Evolutionary conservation across 2,113 vertebrate species (phyloP), one percentile per base, ranked within the genome.

Genomic region (Carassius gibelio): DNA sequence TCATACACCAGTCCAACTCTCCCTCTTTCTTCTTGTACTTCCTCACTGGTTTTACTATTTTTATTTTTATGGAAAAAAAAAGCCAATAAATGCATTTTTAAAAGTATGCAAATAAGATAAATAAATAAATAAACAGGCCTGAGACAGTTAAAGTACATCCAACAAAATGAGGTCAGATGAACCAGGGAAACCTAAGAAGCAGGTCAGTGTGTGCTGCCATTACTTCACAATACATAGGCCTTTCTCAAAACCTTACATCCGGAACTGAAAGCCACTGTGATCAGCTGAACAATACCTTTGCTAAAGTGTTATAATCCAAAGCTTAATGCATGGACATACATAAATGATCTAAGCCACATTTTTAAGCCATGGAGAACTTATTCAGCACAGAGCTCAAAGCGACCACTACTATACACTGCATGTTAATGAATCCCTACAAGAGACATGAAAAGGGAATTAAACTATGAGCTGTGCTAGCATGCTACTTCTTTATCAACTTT

Each of bases 351-450:
- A 21, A 62, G 36, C 36, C 57, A 23, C 23, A 23, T 23, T 34
- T 74, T 78, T 78, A 78, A 59, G 75, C 30, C 72, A 55, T 50
- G 7, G 72, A 75, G 45, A 45, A 10, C 13, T 75, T n/a, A 50
- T 75, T 75, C 21, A 74, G 71, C 19, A 21, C 10, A 8, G n/a
- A 23, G 21, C 1, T 6, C 6, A 0, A 5, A 75, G n/a, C 1
- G 14, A 26, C 45, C 11, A 45, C 3, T 14, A 50, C 11, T 8
- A 26, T 50, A 50, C 5, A 75, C 5, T 14, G 23, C 72, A 50
- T 75, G 72, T 75, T 26, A 75, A 75, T 75, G 26, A 75, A 75
- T 75, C 45, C 72, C 72, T 75, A 50, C 11, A 72, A 75, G 72
- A 75, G 11, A 45, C 45, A 50, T 8, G 45, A 42, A 72, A 42